Conservation (phyloP, 2,797 vertebrate genomes). For the Aselliscus stoliczkanus region DNA sequence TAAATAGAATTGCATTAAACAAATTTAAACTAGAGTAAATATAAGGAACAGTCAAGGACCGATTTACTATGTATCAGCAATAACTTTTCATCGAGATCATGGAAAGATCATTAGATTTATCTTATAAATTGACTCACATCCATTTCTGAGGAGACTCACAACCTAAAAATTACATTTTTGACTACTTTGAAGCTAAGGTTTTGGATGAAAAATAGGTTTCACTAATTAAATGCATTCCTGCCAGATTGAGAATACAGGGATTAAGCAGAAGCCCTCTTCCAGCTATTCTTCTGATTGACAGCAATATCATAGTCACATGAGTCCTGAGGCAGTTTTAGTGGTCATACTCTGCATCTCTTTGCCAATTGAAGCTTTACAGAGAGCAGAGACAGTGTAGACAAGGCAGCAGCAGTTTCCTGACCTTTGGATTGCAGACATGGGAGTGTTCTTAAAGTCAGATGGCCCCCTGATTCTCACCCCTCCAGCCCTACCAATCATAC, state of each 20-base stretch:
- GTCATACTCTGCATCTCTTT: rapidly evolving
- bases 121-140: background rate
- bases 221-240: background rate
- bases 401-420: background rate
- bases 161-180: background rate
- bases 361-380: background rate
- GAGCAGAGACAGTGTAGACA: background rate
- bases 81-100: background rate
- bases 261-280: background rate
- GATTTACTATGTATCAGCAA: background rate
- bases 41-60: background rate
- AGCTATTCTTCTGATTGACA: background rate
- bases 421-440: background rate
- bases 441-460: background rate
- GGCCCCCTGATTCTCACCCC: background rate
- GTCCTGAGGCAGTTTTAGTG: background rate
- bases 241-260: background rate
- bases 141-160: background rate
- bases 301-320: background rate
- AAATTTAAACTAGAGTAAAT: background rate
- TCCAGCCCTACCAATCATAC: background rate
- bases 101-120: background rate
- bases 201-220: background rate
- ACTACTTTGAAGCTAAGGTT: background rate
- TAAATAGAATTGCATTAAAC: background rate